Conservation (phyloP, 2,888 invertebrate genomes). For the Acronicta alni region DNA sequence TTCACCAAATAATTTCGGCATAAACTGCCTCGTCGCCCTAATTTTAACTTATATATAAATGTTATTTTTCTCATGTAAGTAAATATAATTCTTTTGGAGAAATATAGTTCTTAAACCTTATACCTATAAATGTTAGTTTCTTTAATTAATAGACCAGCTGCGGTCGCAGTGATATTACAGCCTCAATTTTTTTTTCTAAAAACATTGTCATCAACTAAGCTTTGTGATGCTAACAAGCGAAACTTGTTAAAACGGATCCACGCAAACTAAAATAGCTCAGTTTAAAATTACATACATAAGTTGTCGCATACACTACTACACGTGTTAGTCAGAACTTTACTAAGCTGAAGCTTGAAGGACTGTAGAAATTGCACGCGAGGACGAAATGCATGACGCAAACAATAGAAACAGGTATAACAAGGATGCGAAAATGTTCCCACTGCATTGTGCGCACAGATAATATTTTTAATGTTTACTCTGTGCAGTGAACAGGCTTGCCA, state of each 20-base stretch:
- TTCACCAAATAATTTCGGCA: too few species aligned
- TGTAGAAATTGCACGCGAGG: slow-evolving; percentile 53
- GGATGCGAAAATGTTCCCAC: slow-evolving; percentile 55
- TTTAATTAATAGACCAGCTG: too few species aligned
- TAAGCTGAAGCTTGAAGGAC: slow-evolving; percentile 49
- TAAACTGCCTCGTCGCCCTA: too few species aligned
- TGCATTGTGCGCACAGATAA: slow-evolving; percentile 48
- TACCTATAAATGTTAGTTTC: too few species aligned
- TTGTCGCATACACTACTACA: slow-evolving; percentile 42
- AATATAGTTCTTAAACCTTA: too few species aligned
- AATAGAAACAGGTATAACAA: slow-evolving; percentile 53
- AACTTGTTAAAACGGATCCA: slow-evolving; percentile 46
- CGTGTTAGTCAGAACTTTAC: slow-evolving; percentile 36
- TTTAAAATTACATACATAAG: slow-evolving; percentile 37
- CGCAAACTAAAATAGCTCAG: slow-evolving; percentile 44
- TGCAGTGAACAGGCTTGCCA: slow-evolving; percentile 16
- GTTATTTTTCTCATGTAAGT: too few species aligned
- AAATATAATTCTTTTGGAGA: too few species aligned
- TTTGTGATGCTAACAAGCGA: slow-evolving; percentile 34
- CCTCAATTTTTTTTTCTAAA: not conserved
- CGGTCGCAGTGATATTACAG: too few species aligned
- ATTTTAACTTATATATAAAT: too few species aligned
- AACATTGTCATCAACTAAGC: slow-evolving; percentile 28
- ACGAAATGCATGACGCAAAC: slow-evolving; percentile 55
- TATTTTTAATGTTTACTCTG: slow-evolving; percentile 50